These are phyloP conservation scores for Crotalus tigris DNA, from an alignment of 2,113 vertebrate species.

Conservation along the genomic window DNA sequence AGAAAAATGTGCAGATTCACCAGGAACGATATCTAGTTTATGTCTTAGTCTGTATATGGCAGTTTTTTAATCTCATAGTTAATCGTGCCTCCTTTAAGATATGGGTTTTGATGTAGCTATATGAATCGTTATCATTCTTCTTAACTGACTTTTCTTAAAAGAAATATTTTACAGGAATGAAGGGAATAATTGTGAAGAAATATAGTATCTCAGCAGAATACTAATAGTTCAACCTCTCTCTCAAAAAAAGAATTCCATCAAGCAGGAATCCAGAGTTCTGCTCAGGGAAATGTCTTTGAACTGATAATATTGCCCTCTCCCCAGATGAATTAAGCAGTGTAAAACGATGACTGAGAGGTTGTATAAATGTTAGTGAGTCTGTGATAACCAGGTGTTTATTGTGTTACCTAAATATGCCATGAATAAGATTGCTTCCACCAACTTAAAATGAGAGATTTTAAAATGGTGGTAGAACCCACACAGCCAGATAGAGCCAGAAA, in stretches of 20 bases:
- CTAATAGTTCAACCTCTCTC: background rate
- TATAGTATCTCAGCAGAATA: background rate
- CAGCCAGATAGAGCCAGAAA: background rate
- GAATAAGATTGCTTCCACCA: background rate
- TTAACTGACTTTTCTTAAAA: conserved; percentile 14
- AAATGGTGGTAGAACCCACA: background rate
- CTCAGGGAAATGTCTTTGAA: background rate
- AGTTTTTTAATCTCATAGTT: background rate
- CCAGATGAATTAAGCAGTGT: background rate
- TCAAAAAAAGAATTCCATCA: background rate
- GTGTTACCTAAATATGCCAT: background rate
- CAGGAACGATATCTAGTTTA: background rate
- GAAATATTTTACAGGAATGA: background rate
- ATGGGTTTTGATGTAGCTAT: conserved; percentile 1
- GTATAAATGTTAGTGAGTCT: background rate
- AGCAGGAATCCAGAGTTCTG: background rate
- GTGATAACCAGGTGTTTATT: background rate
- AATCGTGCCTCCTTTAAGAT: background rate
- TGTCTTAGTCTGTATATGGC: background rate
- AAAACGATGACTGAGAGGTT: background rate
- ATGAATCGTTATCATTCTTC: background rate
- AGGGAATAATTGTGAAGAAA: conserved; percentile 18
- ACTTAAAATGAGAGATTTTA: background rate
- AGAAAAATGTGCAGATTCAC: background rate
- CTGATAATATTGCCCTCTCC: background rate